Percentiles rank a stretch among this genome's conserved stretches.
Evolutionary conservation across 2,888 invertebrate species (phyloP).

Genomic region (Dusona sp.): DNA sequence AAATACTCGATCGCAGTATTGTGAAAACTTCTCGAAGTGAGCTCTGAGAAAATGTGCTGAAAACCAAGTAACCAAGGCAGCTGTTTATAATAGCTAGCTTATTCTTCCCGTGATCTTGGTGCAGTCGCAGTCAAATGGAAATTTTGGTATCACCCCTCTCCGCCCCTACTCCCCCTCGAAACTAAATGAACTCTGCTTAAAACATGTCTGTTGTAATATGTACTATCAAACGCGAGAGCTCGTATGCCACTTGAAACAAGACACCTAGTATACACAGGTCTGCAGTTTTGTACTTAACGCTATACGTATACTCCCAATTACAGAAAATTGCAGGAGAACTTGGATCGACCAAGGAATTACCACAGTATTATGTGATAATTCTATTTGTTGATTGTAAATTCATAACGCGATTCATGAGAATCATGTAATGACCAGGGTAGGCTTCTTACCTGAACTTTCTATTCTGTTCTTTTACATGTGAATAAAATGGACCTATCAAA

Average conservation of each 20-base stretch:
- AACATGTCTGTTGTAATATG: not conserved
- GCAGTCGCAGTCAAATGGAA: not conserved
- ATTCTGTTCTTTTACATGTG: not conserved
- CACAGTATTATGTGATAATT: not conserved
- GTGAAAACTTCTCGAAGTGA: not conserved
- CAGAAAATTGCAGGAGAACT: constrained; percentile 17
- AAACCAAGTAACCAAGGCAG: no score
- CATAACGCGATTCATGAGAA: constrained; percentile 30
- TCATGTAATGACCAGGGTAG: constrained; percentile 29
- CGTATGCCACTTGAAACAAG: not conserved
- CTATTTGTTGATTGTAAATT: constrained; percentile 59
- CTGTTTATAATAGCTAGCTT: not conserved
- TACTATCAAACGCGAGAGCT: no score
- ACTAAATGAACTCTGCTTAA: not conserved
- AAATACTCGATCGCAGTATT: not conserved
- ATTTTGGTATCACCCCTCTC: not conserved
- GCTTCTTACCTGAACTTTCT: not conserved
- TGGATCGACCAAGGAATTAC: constrained; percentile 52
- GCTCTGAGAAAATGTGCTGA: no score
- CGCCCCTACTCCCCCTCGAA: not conserved
- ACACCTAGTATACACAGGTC: not conserved
- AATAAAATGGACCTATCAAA: not conserved
- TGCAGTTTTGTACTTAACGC: not conserved
- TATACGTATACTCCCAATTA: not conserved
- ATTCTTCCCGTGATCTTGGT: not conserved